Evolutionary conservation across 92 coral and sea anemone species (phyloP), one percentile per base, ranked within the genome.

Genomic region (Micromussa lordhowensis): DNA sequence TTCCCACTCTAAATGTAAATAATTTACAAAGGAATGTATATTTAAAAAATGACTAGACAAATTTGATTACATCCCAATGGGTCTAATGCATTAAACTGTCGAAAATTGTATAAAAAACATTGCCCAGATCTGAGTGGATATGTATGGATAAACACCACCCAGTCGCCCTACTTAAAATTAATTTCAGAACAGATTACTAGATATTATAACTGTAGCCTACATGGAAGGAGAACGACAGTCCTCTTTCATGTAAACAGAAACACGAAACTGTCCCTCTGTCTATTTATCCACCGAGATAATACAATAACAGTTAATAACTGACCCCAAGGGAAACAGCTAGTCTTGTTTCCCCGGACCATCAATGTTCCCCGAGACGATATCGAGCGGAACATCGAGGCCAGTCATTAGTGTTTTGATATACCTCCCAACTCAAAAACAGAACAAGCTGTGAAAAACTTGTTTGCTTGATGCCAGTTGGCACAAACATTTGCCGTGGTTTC

Each of bases 11-110:
- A 76, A 74, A 44, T 76, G 86, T n/a, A 68, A 77, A 57, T 72
- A 54, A 74, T 82, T 76, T 63, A 87, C 85, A 80, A 55, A 87
- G 69, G 77, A 82, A 82, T 58, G 81, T 30, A 76, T 68, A 77
- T 77, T n/a, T 82, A 78, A 66, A 76, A 81, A 86, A 73, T 75
- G 78, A 85, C 82, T 82, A 40, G 88, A 12, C 28, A 77, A 57
- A 36, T 82, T 74, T 58, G 81, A 88, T 75, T 88, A 76, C 91
- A 82, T 87, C 85, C 90, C 85, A 87, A 7, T 32, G 81, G 88
- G 81, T 32, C 87, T 71, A 83, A 54, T 53, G 87, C 14, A 83
- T 72, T 83, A 30, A 31, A 32, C 30, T 64, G 36, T 72, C 34
- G 53, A 71, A 24, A 53, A 71, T 53, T 84, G 87, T 36, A 22